phyloP scores from a whole-genome alignment of 2,113 vertebrate species.

The Phrynocephalus versicolor region DNA sequence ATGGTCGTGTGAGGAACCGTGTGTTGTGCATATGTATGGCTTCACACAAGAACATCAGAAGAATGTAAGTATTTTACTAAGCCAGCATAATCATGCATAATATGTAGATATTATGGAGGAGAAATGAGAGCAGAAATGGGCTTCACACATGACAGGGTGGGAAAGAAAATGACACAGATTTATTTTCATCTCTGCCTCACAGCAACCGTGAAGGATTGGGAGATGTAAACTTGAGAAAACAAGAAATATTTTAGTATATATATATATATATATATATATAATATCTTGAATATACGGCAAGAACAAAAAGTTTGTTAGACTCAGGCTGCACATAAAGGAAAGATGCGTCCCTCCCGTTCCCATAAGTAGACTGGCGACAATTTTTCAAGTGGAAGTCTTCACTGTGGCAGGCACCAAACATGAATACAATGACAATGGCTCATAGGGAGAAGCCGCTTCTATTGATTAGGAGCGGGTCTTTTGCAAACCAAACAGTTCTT shows the following conservation, averaged over 20 bases:
- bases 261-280: neutral
- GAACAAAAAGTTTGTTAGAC: neutral
- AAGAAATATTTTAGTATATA: slow-evolving; percentile 58
- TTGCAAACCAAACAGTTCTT: too few relatives aligned
- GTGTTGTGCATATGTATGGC: slow-evolving; percentile 56
- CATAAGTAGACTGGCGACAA: too few relatives aligned
- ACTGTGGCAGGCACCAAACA: too few relatives aligned
- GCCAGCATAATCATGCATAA: neutral
- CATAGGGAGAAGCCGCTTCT: neutral
- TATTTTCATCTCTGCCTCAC: slow-evolving; percentile 67
- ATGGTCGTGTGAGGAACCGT: slow-evolving; percentile 69
- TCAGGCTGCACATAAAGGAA: neutral
- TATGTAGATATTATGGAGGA: neutral
- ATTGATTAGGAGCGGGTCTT: too few relatives aligned
- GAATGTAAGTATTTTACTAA: slow-evolving; percentile 54
- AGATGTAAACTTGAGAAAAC: slow-evolving; percentile 69
- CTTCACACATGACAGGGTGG: slow-evolving; percentile 11
- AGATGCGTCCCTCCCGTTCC: neutral
- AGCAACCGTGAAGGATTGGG: slow-evolving; percentile 66
- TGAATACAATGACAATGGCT: neutral
- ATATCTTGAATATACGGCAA: slow-evolving; percentile 22
- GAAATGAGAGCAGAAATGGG: slow-evolving; percentile 59
- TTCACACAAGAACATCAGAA: slow-evolving; percentile 52
- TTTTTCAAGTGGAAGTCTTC: too few relatives aligned
- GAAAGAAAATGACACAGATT: slow-evolving; percentile 60